phyloP scores from a whole-genome alignment of 2,888 invertebrate species.

The Crocallis elinguaria region DNA sequence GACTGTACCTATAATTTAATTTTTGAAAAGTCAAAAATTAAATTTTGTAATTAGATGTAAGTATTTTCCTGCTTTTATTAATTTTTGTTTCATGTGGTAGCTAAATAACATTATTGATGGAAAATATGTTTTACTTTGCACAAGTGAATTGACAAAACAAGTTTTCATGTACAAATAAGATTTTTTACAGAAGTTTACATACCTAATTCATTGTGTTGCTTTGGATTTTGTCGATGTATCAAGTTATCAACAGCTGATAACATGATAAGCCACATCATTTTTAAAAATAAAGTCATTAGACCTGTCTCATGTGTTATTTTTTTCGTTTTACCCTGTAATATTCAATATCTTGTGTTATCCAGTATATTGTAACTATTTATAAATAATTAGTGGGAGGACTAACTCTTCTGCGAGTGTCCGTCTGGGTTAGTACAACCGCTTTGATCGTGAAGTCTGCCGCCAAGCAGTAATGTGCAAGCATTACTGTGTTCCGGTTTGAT shows the following conservation, averaged over 20 bases:
- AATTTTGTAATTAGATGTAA: constrained; percentile 18
- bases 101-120: background rate
- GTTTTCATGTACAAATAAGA: constrained; percentile 7
- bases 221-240: background rate
- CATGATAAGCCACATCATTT: constrained; percentile 1
- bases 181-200: background rate
- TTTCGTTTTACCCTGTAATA: background rate
- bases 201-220: constrained; percentile 4
- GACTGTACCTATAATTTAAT: too few relatives aligned
- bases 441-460: too few relatives aligned
- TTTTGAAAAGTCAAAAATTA: constrained; percentile 15
- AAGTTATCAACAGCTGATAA: constrained; percentile 13
- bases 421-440: too few relatives aligned
- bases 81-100: background rate
- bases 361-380: too few relatives aligned
- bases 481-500: too few relatives aligned
- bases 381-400: too few relatives aligned
- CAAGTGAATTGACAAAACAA: background rate
- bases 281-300: constrained; percentile 14
- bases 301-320: constrained; percentile 2
- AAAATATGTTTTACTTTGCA: constrained; percentile 2
- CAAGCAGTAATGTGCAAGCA: too few relatives aligned
- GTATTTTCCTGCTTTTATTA: background rate
- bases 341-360: too few relatives aligned
- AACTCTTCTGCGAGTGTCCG: too few relatives aligned